Evolutionary conservation across 2,797 vertebrate genomes (phyloP), one percentile per base, ranked within the genome.

Genomic region (Scarus forsteni): DNA sequence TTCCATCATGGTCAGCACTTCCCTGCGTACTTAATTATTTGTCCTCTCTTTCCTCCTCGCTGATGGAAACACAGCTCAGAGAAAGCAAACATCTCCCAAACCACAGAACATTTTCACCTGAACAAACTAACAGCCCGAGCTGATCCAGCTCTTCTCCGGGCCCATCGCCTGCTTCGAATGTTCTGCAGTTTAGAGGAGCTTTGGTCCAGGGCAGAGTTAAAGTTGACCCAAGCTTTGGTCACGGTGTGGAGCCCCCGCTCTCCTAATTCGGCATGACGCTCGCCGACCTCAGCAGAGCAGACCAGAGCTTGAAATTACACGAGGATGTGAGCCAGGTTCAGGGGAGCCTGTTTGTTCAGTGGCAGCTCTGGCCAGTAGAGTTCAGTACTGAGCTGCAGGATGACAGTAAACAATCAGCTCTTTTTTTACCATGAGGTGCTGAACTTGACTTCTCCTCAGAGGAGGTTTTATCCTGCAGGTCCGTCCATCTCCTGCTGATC

Each of bases 311-410:
- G 53, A 11, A 53, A n/a, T 11, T 6, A 6, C 45, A 35, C 6
- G 0, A 52, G 46, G 39, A 6, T 8, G 36, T 18, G 11, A 48
- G 34, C 18, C 18, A 0, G 1, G 46, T 11, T 67, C 16, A 14
- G 34, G 27, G 27, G 12, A 19, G 27, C 5, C 3, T 50, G 19
- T 27, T 27, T 12, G 49, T 11, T 12, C 18, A 12, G 11, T 1
- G 27, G 19, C 5, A 56, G 36, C 27, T 8, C 9, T 8, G 0
- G 38, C 76, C 92, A 92, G 81, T 80, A 92, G 92, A 85, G 87
- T 86, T 60, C 92, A 90, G 85, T 80, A 67, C 75, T 38, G 60
- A 70, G 85, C 89, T 70, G 38, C 51, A 38, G 48, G 14, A 60
- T 14, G 14, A 5, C 14, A 56, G 27, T 14, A 27, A 0, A 56